A percentile compares a stretch with the other conserved stretches of the same genome.
Conservation (phyloP, 2,113 vertebrate species). For the Apus apus region DNA sequence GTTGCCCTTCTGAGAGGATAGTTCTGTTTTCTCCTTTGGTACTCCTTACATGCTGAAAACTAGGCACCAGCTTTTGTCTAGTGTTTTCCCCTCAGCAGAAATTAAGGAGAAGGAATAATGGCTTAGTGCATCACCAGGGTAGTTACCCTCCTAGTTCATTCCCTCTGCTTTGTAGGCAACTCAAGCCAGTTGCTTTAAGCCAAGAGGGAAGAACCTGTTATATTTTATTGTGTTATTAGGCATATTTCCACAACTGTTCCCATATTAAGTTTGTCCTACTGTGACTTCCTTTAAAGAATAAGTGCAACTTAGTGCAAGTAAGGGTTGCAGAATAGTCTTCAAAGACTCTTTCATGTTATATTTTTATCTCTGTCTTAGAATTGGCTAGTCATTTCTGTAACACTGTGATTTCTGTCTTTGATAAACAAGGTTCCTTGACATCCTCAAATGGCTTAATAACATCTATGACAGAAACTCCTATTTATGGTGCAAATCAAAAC, state of each 20-base stretch:
- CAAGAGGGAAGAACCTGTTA: neutral
- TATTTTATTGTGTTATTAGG: neutral
- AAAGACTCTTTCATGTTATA: slow-evolving; percentile 17
- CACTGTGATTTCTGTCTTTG: slow-evolving; percentile 14
- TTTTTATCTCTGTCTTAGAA: slow-evolving; percentile 27
- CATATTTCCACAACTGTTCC: neutral
- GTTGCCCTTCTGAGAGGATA: neutral
- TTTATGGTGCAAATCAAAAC: slow-evolving; percentile 44
- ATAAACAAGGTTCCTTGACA: slow-evolving; percentile 24
- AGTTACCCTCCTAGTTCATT: neutral
- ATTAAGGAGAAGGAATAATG: neutral
- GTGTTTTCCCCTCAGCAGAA: neutral
- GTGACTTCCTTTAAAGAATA: neutral
- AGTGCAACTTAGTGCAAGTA: neutral
- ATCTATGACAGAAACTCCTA: neutral
- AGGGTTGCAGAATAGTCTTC: neutral
- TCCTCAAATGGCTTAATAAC: neutral
- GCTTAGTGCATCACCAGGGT: neutral
- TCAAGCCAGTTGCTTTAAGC: neutral
- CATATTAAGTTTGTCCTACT: neutral
- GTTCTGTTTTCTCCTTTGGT: neutral
- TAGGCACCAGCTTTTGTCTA: neutral
- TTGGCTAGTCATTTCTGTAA: neutral
- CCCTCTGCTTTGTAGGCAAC: neutral
- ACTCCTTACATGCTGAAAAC: neutral